Evolutionary conservation across 1,140 invertebrate genomes (phyloP).

Genomic region (Zaprionus lachaisei): DNA sequence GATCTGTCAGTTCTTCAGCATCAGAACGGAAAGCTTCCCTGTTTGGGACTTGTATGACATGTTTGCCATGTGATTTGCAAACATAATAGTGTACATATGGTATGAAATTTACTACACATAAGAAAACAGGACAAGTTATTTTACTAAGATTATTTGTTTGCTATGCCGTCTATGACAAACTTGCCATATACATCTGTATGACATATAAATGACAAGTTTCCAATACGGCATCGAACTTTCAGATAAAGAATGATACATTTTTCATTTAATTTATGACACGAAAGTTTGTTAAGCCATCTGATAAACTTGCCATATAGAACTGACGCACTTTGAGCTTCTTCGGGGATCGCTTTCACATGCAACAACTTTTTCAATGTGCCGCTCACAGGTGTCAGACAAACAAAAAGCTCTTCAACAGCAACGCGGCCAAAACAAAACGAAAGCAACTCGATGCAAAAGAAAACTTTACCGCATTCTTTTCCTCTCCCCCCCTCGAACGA

Average conservation of each 20-base stretch:
- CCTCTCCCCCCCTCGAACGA: neutral
- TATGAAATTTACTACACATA: no score
- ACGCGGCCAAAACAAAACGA: slow-evolving; percentile 6
- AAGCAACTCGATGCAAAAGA: slow-evolving; percentile 50
- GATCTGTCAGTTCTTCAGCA: neutral
- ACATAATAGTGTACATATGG: neutral
- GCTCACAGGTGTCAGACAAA: slow-evolving; percentile 41
- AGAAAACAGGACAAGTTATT: no score
- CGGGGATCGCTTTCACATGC: slow-evolving; percentile 11
- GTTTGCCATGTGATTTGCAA: neutral
- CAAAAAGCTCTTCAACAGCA: slow-evolving; percentile 17
- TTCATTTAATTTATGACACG: neutral
- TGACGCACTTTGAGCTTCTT: neutral
- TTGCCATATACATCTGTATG: neutral
- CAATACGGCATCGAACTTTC: neutral
- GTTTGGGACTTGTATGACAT: neutral
- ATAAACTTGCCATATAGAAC: neutral
- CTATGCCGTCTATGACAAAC: no score
- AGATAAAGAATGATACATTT: neutral
- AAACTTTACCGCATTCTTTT: slow-evolving; percentile 60
- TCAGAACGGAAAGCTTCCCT: neutral
- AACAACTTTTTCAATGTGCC: slow-evolving; percentile 23
- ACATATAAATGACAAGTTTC: neutral
- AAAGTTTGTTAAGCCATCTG: neutral
- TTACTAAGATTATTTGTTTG: no score